Evolutionary conservation across 2,888 invertebrate species (phyloP), one percentile per base, ranked within the genome.

Genomic region (Athrips mouffetella): DNA sequence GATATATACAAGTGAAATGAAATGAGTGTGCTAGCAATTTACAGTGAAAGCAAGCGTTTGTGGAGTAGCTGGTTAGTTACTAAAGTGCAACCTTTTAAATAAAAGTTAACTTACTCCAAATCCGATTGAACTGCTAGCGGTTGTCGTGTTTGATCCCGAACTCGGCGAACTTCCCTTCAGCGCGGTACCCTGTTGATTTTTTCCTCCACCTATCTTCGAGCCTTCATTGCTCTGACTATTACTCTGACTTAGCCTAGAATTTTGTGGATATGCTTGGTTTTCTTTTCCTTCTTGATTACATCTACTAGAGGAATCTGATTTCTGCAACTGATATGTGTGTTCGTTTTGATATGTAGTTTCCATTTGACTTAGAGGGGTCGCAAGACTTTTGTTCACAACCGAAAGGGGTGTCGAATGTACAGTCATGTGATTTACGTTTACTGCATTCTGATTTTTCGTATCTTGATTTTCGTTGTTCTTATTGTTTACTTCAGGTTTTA

Each of bases 311-410:
- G 89, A 88, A 63, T 89, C 89, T 2, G 89, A 89, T 71, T 89
- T 89, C 64, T 89, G 89, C 66, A 89, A 73, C 63, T 86, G 89
- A 86, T 89, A 89, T 84, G 88, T 75, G 63, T 76, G 76, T 63
- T 88, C 86, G 68, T 82, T 85, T 66, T 83, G 88, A 87, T 89
- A 89, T 82, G 90, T 80, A 51, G 84, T 71, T 77, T 80, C 89
- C 46, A 80, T 89, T 76, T 91, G 91, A 79, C 89, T 91, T 65
- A 91, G 73, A 49, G 91, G 91, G 30, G 91, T 92, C 15, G 92
- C 92, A 55, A 92, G 83, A 69, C 92, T 92, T 71, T 92, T 92
- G 63, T 91, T 92, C 45, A 91, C 89, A 60, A 86, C 83, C 52
- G 89, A 89, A 16, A 89, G 60, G 23, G 89, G 89, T 8, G 89